Conservation (phyloP, 2,113 vertebrate genomes). For the Neolamprologus sp. region DNA sequence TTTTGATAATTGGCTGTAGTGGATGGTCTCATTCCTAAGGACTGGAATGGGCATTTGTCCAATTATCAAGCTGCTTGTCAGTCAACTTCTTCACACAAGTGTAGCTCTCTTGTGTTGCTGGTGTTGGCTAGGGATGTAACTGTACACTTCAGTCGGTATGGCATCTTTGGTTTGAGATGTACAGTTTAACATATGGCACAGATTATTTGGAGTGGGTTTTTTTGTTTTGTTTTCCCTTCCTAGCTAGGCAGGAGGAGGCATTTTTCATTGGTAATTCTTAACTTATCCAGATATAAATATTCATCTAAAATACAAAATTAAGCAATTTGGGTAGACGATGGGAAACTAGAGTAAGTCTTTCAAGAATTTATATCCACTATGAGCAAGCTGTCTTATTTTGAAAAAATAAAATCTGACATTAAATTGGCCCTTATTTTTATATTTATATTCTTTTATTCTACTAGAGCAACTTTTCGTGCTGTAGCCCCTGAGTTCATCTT, state of each 20-base stretch:
- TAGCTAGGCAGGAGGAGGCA: not conserved
- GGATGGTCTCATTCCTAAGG: conserved; percentile 51
- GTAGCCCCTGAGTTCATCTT: not conserved
- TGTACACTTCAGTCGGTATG: not conserved
- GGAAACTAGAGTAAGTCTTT: not conserved
- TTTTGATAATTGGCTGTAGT: conserved; percentile 66
- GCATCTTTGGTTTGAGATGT: conserved; percentile 35
- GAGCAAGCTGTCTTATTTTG: not conserved
- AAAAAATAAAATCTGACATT: not conserved
- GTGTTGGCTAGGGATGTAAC: conserved; percentile 49
- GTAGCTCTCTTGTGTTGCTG: conserved; percentile 55
- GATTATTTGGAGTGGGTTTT: not conserved
- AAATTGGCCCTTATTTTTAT: not conserved
- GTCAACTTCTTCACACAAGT: conserved; percentile 56
- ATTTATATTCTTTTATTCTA: not conserved
- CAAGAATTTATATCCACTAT: not conserved
- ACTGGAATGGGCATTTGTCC: conserved; percentile 54
- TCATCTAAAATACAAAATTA: not conserved
- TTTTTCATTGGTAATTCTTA: not conserved
- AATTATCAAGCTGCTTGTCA: conserved; percentile 71
- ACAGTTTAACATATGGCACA: not conserved
- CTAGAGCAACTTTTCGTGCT: not conserved
- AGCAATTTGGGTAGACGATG: not conserved
- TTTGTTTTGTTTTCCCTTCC: not conserved
- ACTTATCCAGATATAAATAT: not conserved